Base-by-base conservation (phyloP, 2,888 invertebrate genomes). In the Catocala sponsa region DNA sequence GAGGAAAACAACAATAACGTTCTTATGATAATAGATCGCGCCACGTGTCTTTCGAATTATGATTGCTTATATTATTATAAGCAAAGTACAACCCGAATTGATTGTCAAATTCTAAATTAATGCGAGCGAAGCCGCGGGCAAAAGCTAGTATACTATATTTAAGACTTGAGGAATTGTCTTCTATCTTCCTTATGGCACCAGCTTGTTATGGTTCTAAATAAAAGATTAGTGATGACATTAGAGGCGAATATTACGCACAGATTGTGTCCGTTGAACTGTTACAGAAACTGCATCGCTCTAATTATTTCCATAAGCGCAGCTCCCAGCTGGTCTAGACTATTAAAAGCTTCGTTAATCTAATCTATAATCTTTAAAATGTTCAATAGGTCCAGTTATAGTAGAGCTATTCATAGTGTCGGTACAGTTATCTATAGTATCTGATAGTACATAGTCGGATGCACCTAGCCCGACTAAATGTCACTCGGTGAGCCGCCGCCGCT, bases 381-480 rank as follows among this genome's bases (percentile, higher is more conserved):
- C 49, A 63, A 68, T 65, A 65, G 63, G 42, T 65, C 38, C 52
- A 61, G 69, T 69, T 70, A 68, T 75, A 78, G 76, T 70, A 65
- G 59, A 64, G 70, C 59, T 77, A 77, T 72, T 70, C 65, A 53
- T 81, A 81, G 76, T 78, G 63, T 63, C 46, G 57, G 65, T 63
- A 61, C 59, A 80, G 76, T 79, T 77, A 80, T 81, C 77, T 83
- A 75, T 81, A 83, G 69, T 79, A 77, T 83, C 81, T 79, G 83
- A 84, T 86, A 84, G 85, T 85, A 80, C 79, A 82, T 82, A 78
- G 84, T 89, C 86, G 85, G 91, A 92, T 93, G 94, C 92, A 93
- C 87, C 92, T 90, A 90, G 90, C 88, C 77, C 83, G 84, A 84
- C 85, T 90, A 94, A 94, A 94, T 94, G 94, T 94, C 94, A 94